phyloP scores from a whole-genome alignment of 2,113 vertebrate species.

The Chionodraco myersi region DNA sequence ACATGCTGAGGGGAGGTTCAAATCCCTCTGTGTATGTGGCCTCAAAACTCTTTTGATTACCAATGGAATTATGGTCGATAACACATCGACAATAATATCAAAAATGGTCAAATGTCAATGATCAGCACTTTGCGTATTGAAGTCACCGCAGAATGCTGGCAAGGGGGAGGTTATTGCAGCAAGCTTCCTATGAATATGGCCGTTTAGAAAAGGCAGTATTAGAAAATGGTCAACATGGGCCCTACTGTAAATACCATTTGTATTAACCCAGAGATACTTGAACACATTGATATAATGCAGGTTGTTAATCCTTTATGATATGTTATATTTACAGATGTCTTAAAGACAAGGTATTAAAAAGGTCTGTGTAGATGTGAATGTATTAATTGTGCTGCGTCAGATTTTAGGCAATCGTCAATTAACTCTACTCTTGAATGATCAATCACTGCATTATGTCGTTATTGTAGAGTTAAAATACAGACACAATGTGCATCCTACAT shows the following conservation, averaged over 20 bases:
- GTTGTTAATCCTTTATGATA: too few species aligned
- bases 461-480: neutral
- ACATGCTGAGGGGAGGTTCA: neutral
- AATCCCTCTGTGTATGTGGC: neutral
- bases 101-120: neutral
- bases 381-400: neutral
- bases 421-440: neutral
- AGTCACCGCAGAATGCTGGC: too few species aligned
- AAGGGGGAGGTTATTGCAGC: too few species aligned
- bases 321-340: neutral
- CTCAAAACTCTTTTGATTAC: neutral
- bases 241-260: too few species aligned
- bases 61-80: neutral
- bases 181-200: too few species aligned
- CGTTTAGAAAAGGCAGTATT: too few species aligned
- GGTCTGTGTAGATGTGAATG: neutral
- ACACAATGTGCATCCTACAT: neutral
- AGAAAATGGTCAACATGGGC: too few species aligned
- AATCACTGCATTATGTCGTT: neutral
- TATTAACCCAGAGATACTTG: too few species aligned
- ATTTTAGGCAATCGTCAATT: neutral
- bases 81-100: neutral
- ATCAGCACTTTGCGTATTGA: neutral
- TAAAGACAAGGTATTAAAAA: neutral
- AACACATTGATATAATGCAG: too few species aligned